Evolutionary conservation across 1,140 invertebrate species (phyloP).

Genomic region (Drosophila nikananu): DNA sequence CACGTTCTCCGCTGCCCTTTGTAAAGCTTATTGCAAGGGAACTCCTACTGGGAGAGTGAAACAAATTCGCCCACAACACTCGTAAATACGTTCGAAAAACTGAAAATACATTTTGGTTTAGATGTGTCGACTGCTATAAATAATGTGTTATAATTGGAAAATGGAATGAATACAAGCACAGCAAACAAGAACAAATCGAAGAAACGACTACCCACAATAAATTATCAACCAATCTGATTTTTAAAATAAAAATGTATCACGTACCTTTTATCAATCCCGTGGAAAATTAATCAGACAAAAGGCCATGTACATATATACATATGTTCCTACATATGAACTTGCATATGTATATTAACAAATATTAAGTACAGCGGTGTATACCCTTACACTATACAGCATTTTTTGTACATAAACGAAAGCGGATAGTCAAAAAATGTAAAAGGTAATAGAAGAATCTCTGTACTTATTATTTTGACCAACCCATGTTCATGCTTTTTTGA

Average conservation of each 20-base stretch:
- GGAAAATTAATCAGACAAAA: neutral
- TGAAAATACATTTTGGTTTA: constrained; percentile 11
- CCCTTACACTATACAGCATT: too few species aligned
- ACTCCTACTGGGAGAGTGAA: neutral
- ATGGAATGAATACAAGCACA: constrained; percentile 4
- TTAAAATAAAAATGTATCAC: constrained; percentile 30
- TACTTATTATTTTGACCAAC: too few species aligned
- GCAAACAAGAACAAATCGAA: constrained; percentile 12
- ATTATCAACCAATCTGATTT: constrained; percentile 54
- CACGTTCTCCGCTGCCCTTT: constrained; percentile 44
- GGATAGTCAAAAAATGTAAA: too few species aligned
- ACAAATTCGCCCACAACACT: neutral
- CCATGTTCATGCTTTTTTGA: too few species aligned
- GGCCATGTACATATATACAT: too few species aligned
- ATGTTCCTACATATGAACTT: too few species aligned
- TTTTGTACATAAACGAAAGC: too few species aligned
- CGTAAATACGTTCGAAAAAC: constrained; percentile 32
- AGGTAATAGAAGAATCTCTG: too few species aligned
- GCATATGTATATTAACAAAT: too few species aligned
- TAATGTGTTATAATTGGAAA: constrained; percentile 69
- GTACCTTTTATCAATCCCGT: constrained; percentile 63
- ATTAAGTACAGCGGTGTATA: too few species aligned
- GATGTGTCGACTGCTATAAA: constrained; percentile 56
- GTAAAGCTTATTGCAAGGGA: constrained; percentile 20
- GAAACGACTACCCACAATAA: constrained; percentile 57